Percentiles rank a stretch among this genome's conserved stretches.
These are phyloP conservation scores for Pristionchus fissidentatus DNA, from an alignment of 2,888 invertebrate genomes.

Conservation along the genomic window DNA sequence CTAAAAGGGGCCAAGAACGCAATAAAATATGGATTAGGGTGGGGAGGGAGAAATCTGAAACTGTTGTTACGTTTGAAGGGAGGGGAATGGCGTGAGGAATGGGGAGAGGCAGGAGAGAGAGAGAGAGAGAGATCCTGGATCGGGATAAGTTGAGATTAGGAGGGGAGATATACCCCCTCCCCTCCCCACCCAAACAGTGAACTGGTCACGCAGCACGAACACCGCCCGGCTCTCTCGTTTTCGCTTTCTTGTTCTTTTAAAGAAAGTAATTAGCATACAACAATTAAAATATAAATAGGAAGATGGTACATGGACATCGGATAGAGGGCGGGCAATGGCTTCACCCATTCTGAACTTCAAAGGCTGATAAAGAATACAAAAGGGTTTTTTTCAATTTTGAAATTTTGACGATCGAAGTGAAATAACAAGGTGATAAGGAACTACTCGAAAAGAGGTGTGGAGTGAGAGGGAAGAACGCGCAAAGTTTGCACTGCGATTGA, in stretches of 20 bases:
- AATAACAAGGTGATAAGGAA: not conserved
- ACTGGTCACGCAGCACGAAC: not conserved
- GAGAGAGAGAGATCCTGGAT: not conserved
- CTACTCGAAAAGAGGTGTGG: not conserved
- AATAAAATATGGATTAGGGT: slow-evolving; percentile 10
- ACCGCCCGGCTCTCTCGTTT: not conserved
- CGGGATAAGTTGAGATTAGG: slow-evolving; percentile 38
- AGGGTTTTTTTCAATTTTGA: no score
- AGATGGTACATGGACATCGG: not conserved
- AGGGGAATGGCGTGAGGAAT: no score
- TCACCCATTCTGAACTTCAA: no score
- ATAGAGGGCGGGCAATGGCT: not conserved
- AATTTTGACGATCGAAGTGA: no score
- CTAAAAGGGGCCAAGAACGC: slow-evolving; percentile 31
- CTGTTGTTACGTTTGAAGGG: no score
- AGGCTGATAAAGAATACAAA: no score
- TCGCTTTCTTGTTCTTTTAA: not conserved
- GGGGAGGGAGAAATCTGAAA: slow-evolving; percentile 10
- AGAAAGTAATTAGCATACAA: not conserved
- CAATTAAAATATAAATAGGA: not conserved
- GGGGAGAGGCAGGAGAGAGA: not conserved
- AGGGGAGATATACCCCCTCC: no score
- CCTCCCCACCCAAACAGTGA: not conserved
- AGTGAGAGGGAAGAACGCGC: slow-evolving; percentile 9
- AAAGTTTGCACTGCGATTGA: slow-evolving; percentile 31